Evolutionary conservation across 2,797 vertebrate genomes (phyloP).

Genomic region (Rhinichthys osculus): DNA sequence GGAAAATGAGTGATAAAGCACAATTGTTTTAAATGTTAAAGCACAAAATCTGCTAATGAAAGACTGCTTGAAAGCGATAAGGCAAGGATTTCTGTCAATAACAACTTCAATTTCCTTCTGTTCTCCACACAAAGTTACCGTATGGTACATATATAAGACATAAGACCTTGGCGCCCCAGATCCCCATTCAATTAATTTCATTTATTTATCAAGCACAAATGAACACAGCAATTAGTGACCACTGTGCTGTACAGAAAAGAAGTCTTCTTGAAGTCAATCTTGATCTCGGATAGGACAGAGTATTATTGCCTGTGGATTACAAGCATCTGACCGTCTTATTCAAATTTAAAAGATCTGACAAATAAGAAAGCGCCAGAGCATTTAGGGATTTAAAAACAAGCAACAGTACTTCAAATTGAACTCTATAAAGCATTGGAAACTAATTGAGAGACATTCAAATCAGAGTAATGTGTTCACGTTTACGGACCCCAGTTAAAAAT

Average conservation of each 20-base stretch:
- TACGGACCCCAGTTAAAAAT: neutral
- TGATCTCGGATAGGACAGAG: neutral
- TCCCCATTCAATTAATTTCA: neutral
- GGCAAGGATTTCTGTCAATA: neutral
- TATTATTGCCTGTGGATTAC: neutral
- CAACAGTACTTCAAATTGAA: neutral
- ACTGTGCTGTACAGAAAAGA: too few species aligned
- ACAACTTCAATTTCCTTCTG: neutral
- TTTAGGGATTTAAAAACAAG: neutral
- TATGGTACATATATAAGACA: neutral
- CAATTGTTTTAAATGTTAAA: slow-evolving; percentile 13
- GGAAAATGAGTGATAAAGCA: neutral
- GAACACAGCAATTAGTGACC: neutral
- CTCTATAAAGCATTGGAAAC: neutral
- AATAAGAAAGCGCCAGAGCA: neutral
- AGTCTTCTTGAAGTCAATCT: neutral
- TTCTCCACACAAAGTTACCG: neutral
- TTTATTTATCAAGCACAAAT: neutral
- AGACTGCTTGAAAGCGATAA: neutral
- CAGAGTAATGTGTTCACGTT: neutral
- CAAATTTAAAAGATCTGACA: neutral
- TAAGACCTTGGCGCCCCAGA: neutral
- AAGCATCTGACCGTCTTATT: neutral
- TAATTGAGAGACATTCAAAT: neutral
- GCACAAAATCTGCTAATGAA: slow-evolving; percentile 27